Conservation (phyloP, 1,140 invertebrate species). For the Sitophilus oryzae region DNA sequence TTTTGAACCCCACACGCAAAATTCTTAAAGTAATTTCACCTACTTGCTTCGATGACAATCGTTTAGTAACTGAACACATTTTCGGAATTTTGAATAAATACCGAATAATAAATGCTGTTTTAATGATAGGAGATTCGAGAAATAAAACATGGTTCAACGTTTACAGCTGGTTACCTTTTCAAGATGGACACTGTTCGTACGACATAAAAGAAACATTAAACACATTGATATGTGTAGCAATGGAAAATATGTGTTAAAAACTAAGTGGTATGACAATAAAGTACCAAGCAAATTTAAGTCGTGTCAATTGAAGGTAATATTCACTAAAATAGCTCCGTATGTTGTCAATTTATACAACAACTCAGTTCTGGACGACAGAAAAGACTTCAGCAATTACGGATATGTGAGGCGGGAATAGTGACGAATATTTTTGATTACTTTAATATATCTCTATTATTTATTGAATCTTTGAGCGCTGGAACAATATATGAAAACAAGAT, state of each 20-base stretch:
- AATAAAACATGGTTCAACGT: conserved; percentile 22
- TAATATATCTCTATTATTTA: conserved; percentile 14
- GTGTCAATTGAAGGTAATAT: conserved; percentile 29
- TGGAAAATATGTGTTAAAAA: conserved; percentile 3
- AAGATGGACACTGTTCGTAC: conserved; percentile 21
- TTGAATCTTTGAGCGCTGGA: conserved; percentile 2
- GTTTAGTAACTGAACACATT: conserved; percentile 16
- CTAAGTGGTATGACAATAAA: conserved; percentile 22
- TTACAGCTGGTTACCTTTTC: conserved; percentile 31
- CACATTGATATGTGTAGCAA: conserved; percentile 15
- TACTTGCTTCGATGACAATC: conserved; percentile 7
- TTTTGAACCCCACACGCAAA: conserved; percentile 35
- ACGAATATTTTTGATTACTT: conserved; percentile 15
- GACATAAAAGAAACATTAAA: conserved; percentile 14
- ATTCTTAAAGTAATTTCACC: conserved; percentile 30
- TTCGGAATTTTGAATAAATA: conserved; percentile 18
- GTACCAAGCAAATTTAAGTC: conserved; percentile 28
- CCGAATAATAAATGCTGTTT: conserved; percentile 23
- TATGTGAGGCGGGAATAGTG: conserved; percentile 15
- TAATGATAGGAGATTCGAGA: conserved; percentile 13
- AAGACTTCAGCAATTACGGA: conserved; percentile 6
- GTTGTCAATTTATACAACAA: conserved; percentile 13
- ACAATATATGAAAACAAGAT: conserved; percentile 7
- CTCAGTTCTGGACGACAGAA: neutral
- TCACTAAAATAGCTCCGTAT: conserved; percentile 26